These are phyloP conservation scores for Leptinotarsa undecemlineata DNA, from an alignment of 1,140 invertebrate species.

Conservation along the genomic window DNA sequence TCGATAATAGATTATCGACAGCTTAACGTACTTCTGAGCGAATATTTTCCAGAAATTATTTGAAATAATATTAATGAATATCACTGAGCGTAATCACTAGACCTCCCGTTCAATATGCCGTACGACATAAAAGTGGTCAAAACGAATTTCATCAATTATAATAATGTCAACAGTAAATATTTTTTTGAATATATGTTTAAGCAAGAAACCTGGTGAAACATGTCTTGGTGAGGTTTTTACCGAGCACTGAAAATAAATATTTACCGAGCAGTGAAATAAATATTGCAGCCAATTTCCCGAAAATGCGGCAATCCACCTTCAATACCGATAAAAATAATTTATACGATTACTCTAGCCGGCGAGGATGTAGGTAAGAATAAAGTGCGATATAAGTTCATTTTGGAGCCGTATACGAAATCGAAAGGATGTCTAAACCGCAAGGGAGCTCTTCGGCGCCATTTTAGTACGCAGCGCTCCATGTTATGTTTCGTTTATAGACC, in stretches of 20 bases:
- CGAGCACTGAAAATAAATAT: background rate
- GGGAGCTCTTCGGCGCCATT: constrained; percentile 48
- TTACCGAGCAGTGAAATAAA: constrained; percentile 1
- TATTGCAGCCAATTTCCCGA: constrained; percentile 16
- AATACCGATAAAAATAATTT: constrained; percentile 25
- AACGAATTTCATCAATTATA: no score
- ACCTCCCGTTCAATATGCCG: no score
- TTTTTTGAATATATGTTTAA: no score
- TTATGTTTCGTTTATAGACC: constrained; percentile 54
- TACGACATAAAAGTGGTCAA: no score
- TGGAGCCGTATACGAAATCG: constrained; percentile 35
- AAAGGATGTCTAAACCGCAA: constrained; percentile 44
- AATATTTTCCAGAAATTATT: no score
- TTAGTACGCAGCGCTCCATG: constrained; percentile 48
- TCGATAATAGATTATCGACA: no score
- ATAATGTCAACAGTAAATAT: no score
- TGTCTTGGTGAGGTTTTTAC: no score
- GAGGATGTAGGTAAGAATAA: constrained; percentile 16
- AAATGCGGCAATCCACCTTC: constrained; percentile 15
- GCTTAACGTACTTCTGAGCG: no score
- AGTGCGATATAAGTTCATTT: constrained; percentile 28
- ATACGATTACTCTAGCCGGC: constrained; percentile 4
- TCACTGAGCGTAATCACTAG: no score
- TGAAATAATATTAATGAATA: no score
- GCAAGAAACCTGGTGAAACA: no score